Conservation (phyloP, 2,888 invertebrate genomes). For the Drosophila histrio region DNA sequence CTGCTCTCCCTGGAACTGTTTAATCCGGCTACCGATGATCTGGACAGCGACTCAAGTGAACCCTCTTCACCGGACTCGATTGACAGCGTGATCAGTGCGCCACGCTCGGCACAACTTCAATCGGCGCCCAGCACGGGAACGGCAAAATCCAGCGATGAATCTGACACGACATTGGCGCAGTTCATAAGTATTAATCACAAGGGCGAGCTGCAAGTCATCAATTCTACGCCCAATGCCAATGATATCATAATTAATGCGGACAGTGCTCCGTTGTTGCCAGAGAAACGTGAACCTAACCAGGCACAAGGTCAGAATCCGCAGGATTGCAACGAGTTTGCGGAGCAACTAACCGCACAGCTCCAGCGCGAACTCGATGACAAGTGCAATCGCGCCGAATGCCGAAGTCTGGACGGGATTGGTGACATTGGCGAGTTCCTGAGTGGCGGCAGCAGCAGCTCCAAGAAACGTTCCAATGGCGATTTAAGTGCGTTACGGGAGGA, state of each 20-base stretch:
- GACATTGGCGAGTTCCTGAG: constrained; percentile 74
- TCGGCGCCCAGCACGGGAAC: constrained; percentile 37
- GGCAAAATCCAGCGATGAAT: constrained; percentile 59
- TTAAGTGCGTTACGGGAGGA: constrained; percentile 82
- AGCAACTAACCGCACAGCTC: constrained; percentile 92
- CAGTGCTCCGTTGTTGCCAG: constrained; percentile 69
- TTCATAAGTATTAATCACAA: constrained; percentile 54
- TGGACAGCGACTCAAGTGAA: constrained; percentile 95
- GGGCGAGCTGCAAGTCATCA: constrained; percentile 69
- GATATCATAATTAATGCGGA: constrained; percentile 80
- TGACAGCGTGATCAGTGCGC: constrained; percentile 92
- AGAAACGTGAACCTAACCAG: constrained; percentile 46
- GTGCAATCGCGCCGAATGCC: constrained; percentile 75
- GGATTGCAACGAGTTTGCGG: constrained; percentile 91
- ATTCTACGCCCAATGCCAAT: constrained; percentile 47
- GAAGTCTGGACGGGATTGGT: constrained; percentile 80
- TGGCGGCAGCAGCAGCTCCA: constrained; percentile 39
- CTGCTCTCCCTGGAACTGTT: constrained; percentile 92
- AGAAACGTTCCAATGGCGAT: constrained; percentile 80
- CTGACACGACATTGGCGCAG: constrained; percentile 44
- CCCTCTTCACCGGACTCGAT: constrained; percentile 93
- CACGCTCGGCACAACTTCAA: constrained; percentile 67
- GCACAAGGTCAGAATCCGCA: constrained; percentile 83
- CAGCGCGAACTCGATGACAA: constrained; percentile 90
- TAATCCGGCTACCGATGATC: constrained; percentile 95